These are phyloP conservation scores for Xiphias gladius DNA, from an alignment of 2,113 vertebrate species.

Conservation along the genomic window DNA sequence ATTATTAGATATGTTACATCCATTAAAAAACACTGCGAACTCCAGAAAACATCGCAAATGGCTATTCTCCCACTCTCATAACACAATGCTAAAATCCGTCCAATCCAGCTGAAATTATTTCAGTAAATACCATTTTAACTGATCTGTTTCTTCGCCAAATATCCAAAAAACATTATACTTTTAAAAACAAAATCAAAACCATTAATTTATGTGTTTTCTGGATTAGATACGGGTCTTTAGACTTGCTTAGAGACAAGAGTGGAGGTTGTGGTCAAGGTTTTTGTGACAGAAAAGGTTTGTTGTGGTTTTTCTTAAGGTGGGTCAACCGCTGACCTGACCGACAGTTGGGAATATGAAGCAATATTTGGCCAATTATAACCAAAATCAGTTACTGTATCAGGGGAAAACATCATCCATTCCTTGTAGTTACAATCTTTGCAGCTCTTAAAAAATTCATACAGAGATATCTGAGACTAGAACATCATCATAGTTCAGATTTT, in stretches of 20 bases:
- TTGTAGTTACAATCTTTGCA: slow-evolving; percentile 18
- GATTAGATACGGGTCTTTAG: slow-evolving; percentile 14
- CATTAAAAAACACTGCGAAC: slow-evolving; percentile 9
- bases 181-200: slow-evolving; percentile 28
- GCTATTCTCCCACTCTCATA: accelerated
- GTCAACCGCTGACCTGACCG: slow-evolving; percentile 59
- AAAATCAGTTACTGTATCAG: slow-evolving; percentile 51
- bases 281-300: slow-evolving; percentile 25
- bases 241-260: slow-evolving; percentile 16
- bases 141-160: not conserved
- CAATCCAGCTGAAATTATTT: slow-evolving; percentile 38
- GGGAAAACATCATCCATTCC: slow-evolving; percentile 10
- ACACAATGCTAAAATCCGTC: slow-evolving; percentile 39
- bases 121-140: slow-evolving; percentile 15
- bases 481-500: slow-evolving; percentile 55
- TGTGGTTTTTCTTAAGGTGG: slow-evolving; percentile 61
- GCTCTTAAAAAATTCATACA: slow-evolving; percentile 16
- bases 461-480: slow-evolving; percentile 66
- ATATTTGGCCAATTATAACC: slow-evolving; percentile 52
- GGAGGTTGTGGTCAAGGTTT: slow-evolving; percentile 33
- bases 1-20: slow-evolving; percentile 35
- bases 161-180: slow-evolving; percentile 11
- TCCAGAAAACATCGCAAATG: not conserved
- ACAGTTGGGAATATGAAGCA: slow-evolving; percentile 47
- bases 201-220: slow-evolving; percentile 20